Evolutionary conservation across 2,888 invertebrate genomes (phyloP), one percentile per base, ranked within the genome.

Genomic region (Pogonocherus hispidulus): DNA sequence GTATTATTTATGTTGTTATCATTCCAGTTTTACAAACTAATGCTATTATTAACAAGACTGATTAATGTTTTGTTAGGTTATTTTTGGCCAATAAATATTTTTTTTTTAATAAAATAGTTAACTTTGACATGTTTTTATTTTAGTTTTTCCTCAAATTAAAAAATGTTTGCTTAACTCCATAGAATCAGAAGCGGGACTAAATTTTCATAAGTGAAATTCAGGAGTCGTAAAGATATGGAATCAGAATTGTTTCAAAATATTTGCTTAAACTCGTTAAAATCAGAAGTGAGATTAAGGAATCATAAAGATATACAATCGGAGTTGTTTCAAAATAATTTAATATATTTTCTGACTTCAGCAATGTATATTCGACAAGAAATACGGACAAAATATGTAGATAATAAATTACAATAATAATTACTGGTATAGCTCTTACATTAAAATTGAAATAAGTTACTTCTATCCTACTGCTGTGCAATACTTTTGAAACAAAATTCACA

Each of bases 401-500:
- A 62, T 62, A 62, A 62, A 62, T 62, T 60, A 59, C n/a, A 27
- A 27, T 59, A 59, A 51, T 60, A 60, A 60, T 23, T 16, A 27
- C 56, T 47, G 59, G 14, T 22, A 18, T 59, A 22, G 18, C 22
- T 49, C 62, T 62, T 62, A 62, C 20, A 57, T 9, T 67, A 62
- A 19, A 56, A 41, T 35, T 44, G 19, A 57, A 66, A 67, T 67
- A 67, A 67, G 51, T 67, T 67, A 67, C 47, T 47, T 47, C 41
- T 44, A 59, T 22, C 14, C 59, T 59, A 66, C 41, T 32, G 19
- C 44, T 63, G 35, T 63, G 57, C 63, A 67, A 67, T 67, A 67
- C 63, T 67, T 63, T 56, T 41, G 41, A 55, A 47, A 55, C 19
- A 56, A 59, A 27, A 44, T 14, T 37, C 18, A 41, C 5, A 16